A percentile compares a stretch with the other conserved stretches of the same genome.
Evolutionary conservation across 2,797 vertebrate species (phyloP).

Genomic region (Karalla daura): DNA sequence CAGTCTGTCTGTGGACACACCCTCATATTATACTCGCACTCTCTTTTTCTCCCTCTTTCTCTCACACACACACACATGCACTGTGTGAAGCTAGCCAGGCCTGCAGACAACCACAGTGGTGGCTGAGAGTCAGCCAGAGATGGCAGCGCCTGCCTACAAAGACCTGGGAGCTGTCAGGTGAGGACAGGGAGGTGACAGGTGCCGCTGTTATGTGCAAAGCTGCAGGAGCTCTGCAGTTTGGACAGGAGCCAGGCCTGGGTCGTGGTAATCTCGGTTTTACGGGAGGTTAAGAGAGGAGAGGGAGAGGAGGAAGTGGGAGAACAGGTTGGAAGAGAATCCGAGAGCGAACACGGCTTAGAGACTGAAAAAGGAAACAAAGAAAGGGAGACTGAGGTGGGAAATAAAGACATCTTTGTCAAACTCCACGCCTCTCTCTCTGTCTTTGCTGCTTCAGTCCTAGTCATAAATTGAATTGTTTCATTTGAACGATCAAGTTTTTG

Average conservation of each 20-base stretch:
- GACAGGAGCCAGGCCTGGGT: slow-evolving; percentile 24
- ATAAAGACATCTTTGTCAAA: background rate
- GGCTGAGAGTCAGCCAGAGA: background rate
- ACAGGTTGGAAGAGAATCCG: slow-evolving; percentile 18
- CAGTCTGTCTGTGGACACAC: slow-evolving; percentile 39
- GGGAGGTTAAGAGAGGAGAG: slow-evolving; percentile 20
- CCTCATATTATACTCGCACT: slow-evolving; percentile 2
- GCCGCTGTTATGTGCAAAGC: background rate
- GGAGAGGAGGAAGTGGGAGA: slow-evolving; percentile 13
- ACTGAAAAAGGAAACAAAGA: slow-evolving; percentile 1
- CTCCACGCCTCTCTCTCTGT: slow-evolving; percentile 10
- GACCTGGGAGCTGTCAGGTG: background rate
- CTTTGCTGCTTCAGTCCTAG: background rate
- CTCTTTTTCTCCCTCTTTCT: background rate
- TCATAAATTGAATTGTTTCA: background rate
- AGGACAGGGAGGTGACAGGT: slow-evolving; percentile 21
- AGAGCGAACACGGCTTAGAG: background rate
- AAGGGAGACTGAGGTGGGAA: background rate
- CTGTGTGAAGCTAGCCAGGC: background rate
- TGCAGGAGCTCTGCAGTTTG: slow-evolving; percentile 22
- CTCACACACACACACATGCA: background rate
- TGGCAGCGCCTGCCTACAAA: background rate
- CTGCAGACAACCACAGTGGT: background rate
- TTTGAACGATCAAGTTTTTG: background rate
- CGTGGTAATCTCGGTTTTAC: slow-evolving; percentile 46